These are phyloP conservation scores for Nemoura dubitans DNA, from an alignment of 2,888 invertebrate genomes.

Conservation along the genomic window DNA sequence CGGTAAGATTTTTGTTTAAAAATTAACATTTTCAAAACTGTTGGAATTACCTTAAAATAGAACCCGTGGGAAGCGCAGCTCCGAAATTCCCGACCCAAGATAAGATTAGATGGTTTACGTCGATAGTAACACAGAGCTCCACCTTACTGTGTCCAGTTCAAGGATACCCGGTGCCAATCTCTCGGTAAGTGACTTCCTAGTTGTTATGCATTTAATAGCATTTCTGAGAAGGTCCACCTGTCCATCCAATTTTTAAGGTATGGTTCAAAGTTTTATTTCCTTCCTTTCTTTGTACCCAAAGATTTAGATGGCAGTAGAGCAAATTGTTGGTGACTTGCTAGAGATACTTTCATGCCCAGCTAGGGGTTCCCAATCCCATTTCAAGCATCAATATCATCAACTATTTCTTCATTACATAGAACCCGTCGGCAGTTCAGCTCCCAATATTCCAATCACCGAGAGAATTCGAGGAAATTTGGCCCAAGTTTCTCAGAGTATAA, in stretches of 20 bases:
- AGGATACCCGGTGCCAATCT: slow-evolving; percentile 73
- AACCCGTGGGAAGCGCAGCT: slow-evolving; percentile 74
- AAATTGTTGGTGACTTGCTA: no score
- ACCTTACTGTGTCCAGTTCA: slow-evolving; percentile 73
- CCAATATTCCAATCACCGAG: slow-evolving; percentile 66
- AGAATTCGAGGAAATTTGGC: slow-evolving; percentile 31
- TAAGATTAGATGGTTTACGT: slow-evolving; percentile 69
- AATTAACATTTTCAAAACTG: background rate
- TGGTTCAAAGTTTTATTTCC: background rate
- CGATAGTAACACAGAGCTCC: slow-evolving; percentile 62
- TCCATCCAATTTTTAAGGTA: background rate
- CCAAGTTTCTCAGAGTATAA: slow-evolving; percentile 57
- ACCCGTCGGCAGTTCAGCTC: slow-evolving; percentile 80
- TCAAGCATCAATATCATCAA: background rate
- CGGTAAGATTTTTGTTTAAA: slow-evolving; percentile 60
- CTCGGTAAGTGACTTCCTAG: slow-evolving; percentile 67
- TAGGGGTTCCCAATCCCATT: slow-evolving; percentile 58
- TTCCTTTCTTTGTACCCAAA: background rate
- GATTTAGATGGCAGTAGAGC: no score
- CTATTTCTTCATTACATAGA: slow-evolving; percentile 62
- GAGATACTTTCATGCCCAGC: background rate
- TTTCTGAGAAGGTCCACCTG: background rate
- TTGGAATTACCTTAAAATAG: slow-evolving; percentile 58
- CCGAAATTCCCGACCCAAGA: slow-evolving; percentile 75
- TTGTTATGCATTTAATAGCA: background rate